phyloP scores from a whole-genome alignment of 1,140 invertebrate species.

The Atta texana region DNA sequence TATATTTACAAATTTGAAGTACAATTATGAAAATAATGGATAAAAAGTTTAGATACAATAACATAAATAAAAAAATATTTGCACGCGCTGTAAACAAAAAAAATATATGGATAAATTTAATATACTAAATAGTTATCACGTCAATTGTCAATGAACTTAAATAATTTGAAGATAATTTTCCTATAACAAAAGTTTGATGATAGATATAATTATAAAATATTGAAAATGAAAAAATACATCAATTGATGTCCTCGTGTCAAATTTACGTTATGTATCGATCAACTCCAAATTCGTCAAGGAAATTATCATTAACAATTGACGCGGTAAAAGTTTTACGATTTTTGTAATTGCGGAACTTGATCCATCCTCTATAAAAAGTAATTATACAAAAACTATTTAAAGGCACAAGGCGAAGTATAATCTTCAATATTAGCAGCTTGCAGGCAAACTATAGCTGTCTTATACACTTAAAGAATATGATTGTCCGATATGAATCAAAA shows the following conservation, averaged over 20 bases:
- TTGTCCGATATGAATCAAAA: conserved; percentile 27
- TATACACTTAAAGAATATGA: conserved; percentile 11
- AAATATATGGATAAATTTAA: conserved; percentile 33
- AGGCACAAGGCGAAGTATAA: conserved; percentile 35
- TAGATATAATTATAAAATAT: not conserved
- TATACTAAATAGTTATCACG: conserved; percentile 24
- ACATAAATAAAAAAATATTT: conserved; percentile 45
- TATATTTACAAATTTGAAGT: conserved; percentile 59
- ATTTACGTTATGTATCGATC: not conserved
- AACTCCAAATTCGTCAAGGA: conserved; percentile 2
- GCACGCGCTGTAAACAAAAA: conserved; percentile 19
- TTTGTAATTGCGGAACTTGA: conserved; percentile 22
- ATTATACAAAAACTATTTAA: conserved; percentile 45
- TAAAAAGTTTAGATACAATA: conserved; percentile 30
- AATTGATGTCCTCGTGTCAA: not conserved
- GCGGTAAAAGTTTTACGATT: conserved; percentile 5
- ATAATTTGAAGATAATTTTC: conserved; percentile 19
- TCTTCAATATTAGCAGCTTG: conserved; percentile 53
- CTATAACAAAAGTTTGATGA: conserved; percentile 8
- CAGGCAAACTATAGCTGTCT: conserved; percentile 2
- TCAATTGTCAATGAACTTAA: conserved; percentile 22
- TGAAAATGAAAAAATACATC: not conserved
- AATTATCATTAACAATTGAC: conserved; percentile 32
- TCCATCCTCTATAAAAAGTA: not conserved
- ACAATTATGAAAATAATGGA: conserved; percentile 49